A percentile compares a stretch with the other conserved stretches of the same genome.
Conservation (phyloP, 1,140 invertebrate genomes). For the Achatina immaculata region DNA sequence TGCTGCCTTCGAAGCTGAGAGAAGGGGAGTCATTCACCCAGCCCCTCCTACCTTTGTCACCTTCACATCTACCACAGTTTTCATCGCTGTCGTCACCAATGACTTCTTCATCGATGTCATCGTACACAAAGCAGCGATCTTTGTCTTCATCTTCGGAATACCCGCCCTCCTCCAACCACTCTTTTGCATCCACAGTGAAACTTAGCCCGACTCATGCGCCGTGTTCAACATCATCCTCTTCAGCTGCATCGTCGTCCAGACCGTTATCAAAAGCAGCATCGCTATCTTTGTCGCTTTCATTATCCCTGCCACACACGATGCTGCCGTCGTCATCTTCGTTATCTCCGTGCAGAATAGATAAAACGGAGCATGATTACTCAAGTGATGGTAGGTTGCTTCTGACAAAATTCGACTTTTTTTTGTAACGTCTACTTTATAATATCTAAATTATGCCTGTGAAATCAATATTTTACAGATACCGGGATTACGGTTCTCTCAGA, state of each 20-base stretch:
- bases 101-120: not conserved
- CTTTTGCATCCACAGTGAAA: not conserved
- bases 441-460: no score
- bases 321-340: not conserved
- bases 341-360: constrained; percentile 4
- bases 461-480: no score
- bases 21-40: not conserved
- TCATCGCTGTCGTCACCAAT: not conserved
- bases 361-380: not conserved
- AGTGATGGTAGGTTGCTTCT: constrained; percentile 2
- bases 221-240: not conserved
- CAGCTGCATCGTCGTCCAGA: not conserved
- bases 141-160: not conserved
- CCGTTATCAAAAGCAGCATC: not conserved
- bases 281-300: not conserved
- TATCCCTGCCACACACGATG: not conserved
- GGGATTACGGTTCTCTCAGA: no score
- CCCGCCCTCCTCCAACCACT: not conserved
- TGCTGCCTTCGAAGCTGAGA: not conserved
- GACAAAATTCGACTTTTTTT: not conserved
- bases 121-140: not conserved
- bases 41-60: not conserved
- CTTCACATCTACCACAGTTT: not conserved
- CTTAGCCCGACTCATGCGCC: not conserved
- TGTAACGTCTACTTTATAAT: no score